These are phyloP conservation scores for Lacerta viridis DNA, from an alignment of 2,797 vertebrate species.

Conservation along the genomic window DNA sequence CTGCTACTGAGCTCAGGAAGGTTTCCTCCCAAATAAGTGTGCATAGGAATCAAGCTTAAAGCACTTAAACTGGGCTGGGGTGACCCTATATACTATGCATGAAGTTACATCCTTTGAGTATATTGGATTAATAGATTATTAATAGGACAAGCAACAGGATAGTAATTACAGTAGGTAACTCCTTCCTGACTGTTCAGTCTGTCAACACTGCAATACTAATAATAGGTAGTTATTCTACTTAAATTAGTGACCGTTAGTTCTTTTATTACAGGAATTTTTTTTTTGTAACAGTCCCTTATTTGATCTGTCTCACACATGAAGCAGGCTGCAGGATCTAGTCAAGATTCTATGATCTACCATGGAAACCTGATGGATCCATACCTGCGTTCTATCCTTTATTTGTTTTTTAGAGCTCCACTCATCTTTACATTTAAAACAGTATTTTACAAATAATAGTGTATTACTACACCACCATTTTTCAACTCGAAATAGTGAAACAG, in stretches of 20 bases:
- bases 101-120: background rate
- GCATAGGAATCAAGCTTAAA: background rate
- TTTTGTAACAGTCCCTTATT: background rate
- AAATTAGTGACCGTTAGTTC: background rate
- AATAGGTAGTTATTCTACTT: background rate
- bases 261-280: background rate
- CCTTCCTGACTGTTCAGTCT: background rate
- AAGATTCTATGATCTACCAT: background rate
- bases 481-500: conserved; percentile 3
- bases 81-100: background rate
- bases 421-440: background rate
- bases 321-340: background rate
- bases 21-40: background rate
- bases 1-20: background rate
- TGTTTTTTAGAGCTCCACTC: background rate
- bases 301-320: background rate
- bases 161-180: background rate
- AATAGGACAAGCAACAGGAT: background rate
- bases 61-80: too few species aligned
- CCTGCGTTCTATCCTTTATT: background rate
- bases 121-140: background rate
- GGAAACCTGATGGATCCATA: background rate
- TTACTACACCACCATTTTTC: conserved; percentile 6
- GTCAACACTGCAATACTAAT: background rate
- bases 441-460: background rate